Evolutionary conservation across 2,797 vertebrate species (phyloP).

Genomic region (Uromys caudimaculatus): DNA sequence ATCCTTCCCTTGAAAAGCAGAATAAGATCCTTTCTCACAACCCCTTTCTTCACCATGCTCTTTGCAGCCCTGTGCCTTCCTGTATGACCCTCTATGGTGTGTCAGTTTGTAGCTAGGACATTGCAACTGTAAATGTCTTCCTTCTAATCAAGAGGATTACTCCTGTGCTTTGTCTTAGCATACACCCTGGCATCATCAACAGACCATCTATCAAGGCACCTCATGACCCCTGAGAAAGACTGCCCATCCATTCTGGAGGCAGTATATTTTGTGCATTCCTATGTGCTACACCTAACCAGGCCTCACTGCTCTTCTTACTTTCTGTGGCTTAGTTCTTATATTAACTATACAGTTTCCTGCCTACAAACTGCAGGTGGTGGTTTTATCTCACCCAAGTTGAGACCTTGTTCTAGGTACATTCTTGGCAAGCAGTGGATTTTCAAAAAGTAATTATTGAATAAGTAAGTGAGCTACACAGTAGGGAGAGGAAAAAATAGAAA

Average conservation of each 20-base stretch:
- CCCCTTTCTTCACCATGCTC: neutral
- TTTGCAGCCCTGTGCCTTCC: neutral
- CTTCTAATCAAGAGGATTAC: neutral
- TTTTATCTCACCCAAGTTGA: rapidly evolving
- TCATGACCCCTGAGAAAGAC: neutral
- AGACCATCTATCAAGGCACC: neutral
- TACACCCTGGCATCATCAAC: neutral
- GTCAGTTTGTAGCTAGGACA: neutral
- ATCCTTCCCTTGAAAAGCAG: neutral
- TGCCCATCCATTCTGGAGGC: neutral
- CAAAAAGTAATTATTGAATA: neutral
- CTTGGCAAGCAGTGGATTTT: neutral
- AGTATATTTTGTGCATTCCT: too few species aligned
- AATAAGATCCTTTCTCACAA: neutral
- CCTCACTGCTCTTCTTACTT: neutral
- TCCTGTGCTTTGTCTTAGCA: neutral
- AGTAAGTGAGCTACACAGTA: neutral
- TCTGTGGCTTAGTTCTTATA: too few species aligned
- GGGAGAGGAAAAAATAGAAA: too few species aligned
- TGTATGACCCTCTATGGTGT: neutral
- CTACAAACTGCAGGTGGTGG: too few species aligned
- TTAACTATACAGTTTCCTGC: neutral
- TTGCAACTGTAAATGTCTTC: neutral
- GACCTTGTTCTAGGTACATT: neutral
- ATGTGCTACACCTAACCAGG: neutral